Evolutionary conservation across 1,140 invertebrate genomes (phyloP).

Genomic region (Liolophura sinensis): DNA sequence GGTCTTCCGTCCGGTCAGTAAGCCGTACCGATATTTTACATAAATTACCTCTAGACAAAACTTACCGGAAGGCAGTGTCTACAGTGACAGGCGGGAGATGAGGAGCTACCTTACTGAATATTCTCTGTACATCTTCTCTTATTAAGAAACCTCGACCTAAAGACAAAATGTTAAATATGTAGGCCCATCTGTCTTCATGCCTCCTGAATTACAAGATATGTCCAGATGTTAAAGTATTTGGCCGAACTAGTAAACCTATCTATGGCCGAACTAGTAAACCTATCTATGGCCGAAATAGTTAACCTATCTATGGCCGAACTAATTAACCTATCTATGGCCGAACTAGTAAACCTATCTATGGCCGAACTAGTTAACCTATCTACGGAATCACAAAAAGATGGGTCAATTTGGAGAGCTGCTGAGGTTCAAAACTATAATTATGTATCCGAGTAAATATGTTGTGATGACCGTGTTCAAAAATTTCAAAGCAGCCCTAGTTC

Average conservation of each 20-base stretch:
- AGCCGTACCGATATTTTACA: no score
- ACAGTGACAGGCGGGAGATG: conserved; percentile 40
- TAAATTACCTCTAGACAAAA: no score
- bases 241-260: background rate
- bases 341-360: no score
- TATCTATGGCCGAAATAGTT: background rate
- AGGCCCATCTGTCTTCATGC: background rate
- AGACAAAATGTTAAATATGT: conserved; percentile 13
- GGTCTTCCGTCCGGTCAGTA: no score
- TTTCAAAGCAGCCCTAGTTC: no score
- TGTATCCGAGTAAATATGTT: no score
- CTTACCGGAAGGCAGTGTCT: conserved; percentile 50
- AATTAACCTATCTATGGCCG: background rate
- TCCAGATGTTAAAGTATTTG: background rate
- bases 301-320: background rate
- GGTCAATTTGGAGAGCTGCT: no score
- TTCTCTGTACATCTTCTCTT: conserved; percentile 49
- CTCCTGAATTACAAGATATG: background rate
- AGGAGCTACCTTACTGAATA: conserved; percentile 47
- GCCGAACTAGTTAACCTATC: no score
- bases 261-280: background rate
- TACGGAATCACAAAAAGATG: no score
- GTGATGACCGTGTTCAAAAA: no score
- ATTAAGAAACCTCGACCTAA: conserved; percentile 54
- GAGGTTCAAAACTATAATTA: no score